Base-by-base conservation (phyloP, 2,113 vertebrate genomes). In the Acinonyx jubatus region DNA sequence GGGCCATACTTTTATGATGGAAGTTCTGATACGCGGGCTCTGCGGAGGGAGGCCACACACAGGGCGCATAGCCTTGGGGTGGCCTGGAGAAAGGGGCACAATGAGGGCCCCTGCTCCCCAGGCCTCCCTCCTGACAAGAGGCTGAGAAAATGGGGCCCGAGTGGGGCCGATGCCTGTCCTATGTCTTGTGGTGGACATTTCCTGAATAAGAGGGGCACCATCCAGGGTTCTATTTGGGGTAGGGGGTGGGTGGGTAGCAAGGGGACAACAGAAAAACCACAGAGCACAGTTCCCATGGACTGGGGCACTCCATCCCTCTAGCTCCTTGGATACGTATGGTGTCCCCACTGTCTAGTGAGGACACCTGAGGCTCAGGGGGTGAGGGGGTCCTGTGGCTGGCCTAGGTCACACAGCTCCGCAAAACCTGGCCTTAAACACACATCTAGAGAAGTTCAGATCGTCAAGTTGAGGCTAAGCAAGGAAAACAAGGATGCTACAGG, bases 1-100 rank as follows among this genome's bases (percentile, higher is more conserved):
- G 45, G 45, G 36, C 50, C 12, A 3, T 0, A 0, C 50, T 83
- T 74, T 25, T 3, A 25, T 2, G 10, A 21, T 1, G 0, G 25
- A 29, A 4, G 21, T 74, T n/a, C 71, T 63, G 21, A 36, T 6
- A 68, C 25, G 41, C 19, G 13, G 79, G 63, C 63, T 33, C n/a
- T 87, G 38, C 38, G 11, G 88, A 80, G 41, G 48, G 45, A 65
- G 18, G 48, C 11, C 78, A 38, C 45, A 10, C 61, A 57, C 4
- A 3, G 9, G 45, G 33, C 3, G 8, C 33, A 16, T 33, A 78
- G 74, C 33, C 57, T 73, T 7, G 76, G 63, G 50, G 74, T 45
- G 73, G 80, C 94, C 90, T 21, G 15, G 74, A 61, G 85, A 79
- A 95, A 97, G 91, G 0, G 9, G 52, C 3, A 12, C 73, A 33